phyloP scores from a whole-genome alignment of 2,888 invertebrate species.

The Ceratothoa steindachneri region DNA sequence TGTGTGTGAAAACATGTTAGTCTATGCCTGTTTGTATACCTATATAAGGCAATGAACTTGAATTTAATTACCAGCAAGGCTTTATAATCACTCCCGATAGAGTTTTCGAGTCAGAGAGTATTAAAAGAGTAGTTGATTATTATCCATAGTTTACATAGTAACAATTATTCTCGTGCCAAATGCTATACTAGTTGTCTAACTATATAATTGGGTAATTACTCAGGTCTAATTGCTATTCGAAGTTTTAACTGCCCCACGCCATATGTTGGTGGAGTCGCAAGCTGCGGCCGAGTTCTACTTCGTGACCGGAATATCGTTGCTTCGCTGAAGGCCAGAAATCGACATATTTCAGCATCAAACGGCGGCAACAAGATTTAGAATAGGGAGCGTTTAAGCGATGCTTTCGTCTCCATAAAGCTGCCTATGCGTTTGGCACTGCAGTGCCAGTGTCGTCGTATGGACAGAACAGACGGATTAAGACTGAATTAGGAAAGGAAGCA shows the following conservation, averaged over 20 bases:
- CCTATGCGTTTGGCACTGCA: too few relatives aligned
- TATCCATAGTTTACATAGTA: background rate
- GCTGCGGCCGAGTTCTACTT: background rate
- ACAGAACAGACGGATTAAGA: too few relatives aligned
- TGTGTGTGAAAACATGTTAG: too few relatives aligned
- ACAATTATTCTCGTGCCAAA: background rate
- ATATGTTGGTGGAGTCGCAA: background rate
- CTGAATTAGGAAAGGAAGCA: too few relatives aligned
- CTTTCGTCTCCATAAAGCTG: too few relatives aligned
- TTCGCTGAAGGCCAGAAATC: too few relatives aligned
- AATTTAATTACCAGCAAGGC: background rate
- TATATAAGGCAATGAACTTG: background rate
- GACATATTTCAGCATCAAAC: too few relatives aligned
- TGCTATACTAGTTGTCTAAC: background rate
- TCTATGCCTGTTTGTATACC: too few relatives aligned
- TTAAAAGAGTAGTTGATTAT: background rate
- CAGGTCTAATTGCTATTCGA: background rate
- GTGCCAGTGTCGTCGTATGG: too few relatives aligned
- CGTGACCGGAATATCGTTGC: background rate
- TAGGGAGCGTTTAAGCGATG: too few relatives aligned
- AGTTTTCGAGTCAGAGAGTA: background rate
- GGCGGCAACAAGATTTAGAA: too few relatives aligned
- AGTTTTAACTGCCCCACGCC: background rate
- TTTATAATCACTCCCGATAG: background rate
- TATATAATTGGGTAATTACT: background rate